Evolutionary conservation across 2,888 invertebrate species (phyloP).

Genomic region (Machimus rusticus): DNA sequence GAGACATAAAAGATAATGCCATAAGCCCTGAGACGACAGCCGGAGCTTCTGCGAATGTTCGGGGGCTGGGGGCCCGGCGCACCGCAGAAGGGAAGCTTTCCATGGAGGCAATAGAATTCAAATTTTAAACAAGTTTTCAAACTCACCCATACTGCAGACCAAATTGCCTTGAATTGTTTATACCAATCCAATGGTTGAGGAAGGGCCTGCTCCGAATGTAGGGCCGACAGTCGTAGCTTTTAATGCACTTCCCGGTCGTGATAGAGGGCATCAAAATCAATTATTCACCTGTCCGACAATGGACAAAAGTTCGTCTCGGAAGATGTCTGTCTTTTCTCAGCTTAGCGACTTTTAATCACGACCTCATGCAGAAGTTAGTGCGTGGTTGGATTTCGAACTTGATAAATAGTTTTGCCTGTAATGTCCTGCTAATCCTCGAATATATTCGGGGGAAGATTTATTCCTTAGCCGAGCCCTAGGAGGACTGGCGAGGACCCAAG

Average conservation of each 20-base stretch:
- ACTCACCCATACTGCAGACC: background rate
- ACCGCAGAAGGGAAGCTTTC: background rate
- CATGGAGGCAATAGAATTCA: slow-evolving; percentile 20
- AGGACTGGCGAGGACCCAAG: background rate
- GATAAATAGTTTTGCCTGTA: slow-evolving; percentile 45
- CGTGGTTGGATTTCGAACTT: slow-evolving; percentile 24
- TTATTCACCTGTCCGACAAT: background rate
- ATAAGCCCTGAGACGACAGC: slow-evolving; percentile 42
- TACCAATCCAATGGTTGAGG: background rate
- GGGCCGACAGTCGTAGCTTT: background rate
- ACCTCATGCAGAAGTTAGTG: slow-evolving; percentile 12
- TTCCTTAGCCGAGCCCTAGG: background rate
- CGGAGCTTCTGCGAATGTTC: background rate
- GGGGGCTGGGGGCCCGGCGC: background rate
- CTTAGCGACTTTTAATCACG: slow-evolving; percentile 39
- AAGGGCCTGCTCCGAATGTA: background rate
- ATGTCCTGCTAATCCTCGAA: slow-evolving; percentile 45
- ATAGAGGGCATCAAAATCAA: slow-evolving; percentile 6
- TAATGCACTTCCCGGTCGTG: background rate
- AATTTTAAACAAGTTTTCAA: slow-evolving; percentile 15
- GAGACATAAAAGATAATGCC: slow-evolving; percentile 57
- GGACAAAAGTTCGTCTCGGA: background rate
- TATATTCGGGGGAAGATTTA: slow-evolving; percentile 45
- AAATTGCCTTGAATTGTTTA: slow-evolving; percentile 29
- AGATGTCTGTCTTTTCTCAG: slow-evolving; percentile 6